Base-by-base conservation (phyloP, 2,113 vertebrate species). In the Paralichthys olivaceus region DNA sequence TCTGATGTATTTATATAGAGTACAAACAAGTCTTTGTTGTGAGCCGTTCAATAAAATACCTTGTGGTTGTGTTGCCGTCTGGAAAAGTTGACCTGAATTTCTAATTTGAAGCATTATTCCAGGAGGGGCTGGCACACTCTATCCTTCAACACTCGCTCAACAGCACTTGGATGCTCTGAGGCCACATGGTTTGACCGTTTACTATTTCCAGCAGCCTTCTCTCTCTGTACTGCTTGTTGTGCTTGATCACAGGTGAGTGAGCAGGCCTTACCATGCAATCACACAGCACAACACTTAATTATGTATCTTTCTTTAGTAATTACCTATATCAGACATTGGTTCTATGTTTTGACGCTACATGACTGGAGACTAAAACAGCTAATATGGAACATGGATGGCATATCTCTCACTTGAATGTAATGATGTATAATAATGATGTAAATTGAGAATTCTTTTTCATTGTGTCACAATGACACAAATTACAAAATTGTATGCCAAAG, bases 221-320 rank as follows among this genome's bases (percentile, higher is more conserved):
- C 59, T 28, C 61, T 68, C 43, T 17, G 43, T 59, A 43, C 55
- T 28, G 20, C 37, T 28, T 17, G 1, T 66, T 68, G 60, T 29
- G 15, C 15, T 45, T 45, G 43, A 14, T 45, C 43, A 70, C 86
- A 86, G 77, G 84, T 84, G 68, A 74, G 7, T 17, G 8, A 73
- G 4, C 53, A 13, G 53, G 22, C 22, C 53, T 20, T 23, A 55
- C 53, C 4, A 22, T 55, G 53, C 19, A 15, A n/a, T n/a, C 14
- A 20, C 20, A 51, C 14, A 7, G 19, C 19, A 49, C 47, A 49
- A 49, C 19, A 49, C 8, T 6, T 2, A 9, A 5, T 3, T 45
- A 45, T 45, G 40, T 13, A 45, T 5, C 34, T 5, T 37, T 37
- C 8, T 37, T 37, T 5, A 8, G 34, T 37, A 37, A 37, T 37